Evolutionary conservation across 2,888 invertebrate genomes (phyloP), one percentile per base, ranked within the genome.

Genomic region (Agrochola lychnidis): DNA sequence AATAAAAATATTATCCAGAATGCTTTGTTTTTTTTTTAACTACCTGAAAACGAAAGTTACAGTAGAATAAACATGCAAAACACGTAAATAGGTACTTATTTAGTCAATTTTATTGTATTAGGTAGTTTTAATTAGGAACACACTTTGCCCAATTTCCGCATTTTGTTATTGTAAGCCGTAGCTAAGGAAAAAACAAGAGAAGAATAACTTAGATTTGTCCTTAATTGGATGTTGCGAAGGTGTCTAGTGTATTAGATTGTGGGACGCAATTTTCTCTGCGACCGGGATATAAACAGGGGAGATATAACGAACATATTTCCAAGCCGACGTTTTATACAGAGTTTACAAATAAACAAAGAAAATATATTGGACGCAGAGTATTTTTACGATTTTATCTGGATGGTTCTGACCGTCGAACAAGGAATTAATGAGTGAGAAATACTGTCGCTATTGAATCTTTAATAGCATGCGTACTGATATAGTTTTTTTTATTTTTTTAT

Each of bases 161-260:
- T 42, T 59, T 51, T 61, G 30, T 61, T 68, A 80, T 78, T 81
- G 71, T 70, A 61, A 71, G 73, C 76, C 42, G 30, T 62, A 79
- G 70, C 74, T 66, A 82, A 73, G 80, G 82, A 84, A 88, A 79
- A 89, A 90, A 87, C 83, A 89, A 81, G 81, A 80, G 82, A 84
- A 79, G 86, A 90, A 90, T 89, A 89, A 91, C 88, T 90, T 89
- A 90, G 89, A 93, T 91, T 91, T 89, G 88, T 87, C 87, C 90
- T 85, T 92, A 92, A 92, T 93, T 92, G 91, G 91, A 91, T 89
- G 87, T 88, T 87, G 84, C 82, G 84, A 90, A 91, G 89, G 91
- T 90, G 89, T 89, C 87, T 88, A 88, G 87, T 90, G 89, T 91
- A 92, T 93, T 92, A 91, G 90, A 91, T 91, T 90, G 86, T 86